Conservation (phyloP, 35 echinoderm and acorn worm species). For the Amphiura filiformis region DNA sequence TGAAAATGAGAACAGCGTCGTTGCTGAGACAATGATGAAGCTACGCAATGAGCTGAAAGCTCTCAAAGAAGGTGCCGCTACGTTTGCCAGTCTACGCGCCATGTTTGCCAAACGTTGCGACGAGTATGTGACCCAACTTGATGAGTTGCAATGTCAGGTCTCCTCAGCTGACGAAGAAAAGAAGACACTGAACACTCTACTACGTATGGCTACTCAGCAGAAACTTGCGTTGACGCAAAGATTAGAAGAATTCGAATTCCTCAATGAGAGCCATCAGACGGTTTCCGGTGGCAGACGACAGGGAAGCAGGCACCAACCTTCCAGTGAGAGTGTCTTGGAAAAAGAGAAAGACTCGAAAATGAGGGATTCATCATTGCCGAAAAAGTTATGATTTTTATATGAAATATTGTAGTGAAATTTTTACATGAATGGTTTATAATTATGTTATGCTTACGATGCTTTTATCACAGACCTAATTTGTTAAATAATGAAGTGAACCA, state of each 20-base stretch:
- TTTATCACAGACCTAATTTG: too few species aligned
- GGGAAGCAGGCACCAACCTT: slow-evolving; percentile 50
- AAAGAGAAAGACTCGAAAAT: too few species aligned
- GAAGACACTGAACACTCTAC: slow-evolving; percentile 93
- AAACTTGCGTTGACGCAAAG: slow-evolving; percentile 94
- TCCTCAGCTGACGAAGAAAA: slow-evolving; percentile 88
- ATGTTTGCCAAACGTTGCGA: slow-evolving; percentile 95
- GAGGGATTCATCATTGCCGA: too few species aligned
- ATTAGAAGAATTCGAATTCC: slow-evolving; percentile 80
- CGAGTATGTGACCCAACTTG: slow-evolving; percentile 96
- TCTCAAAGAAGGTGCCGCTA: slow-evolving; percentile 88
- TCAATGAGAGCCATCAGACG: slow-evolving; percentile 65
- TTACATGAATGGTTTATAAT: too few species aligned
- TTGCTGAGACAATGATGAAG: slow-evolving; percentile 97
- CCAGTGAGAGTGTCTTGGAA: slow-evolving; percentile 76
- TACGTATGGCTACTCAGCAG: slow-evolving; percentile 96
- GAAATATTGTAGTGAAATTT: too few species aligned
- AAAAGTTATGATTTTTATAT: too few species aligned
- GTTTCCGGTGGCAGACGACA: slow-evolving; percentile 11
- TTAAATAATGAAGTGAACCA: too few species aligned
- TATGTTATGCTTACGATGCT: too few species aligned
- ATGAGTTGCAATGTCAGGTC: slow-evolving; percentile 88
- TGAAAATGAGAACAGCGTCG: slow-evolving; percentile 82
- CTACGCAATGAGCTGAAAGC: slow-evolving; percentile 82
- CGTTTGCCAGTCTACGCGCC: slow-evolving; percentile 80